phyloP scores from a whole-genome alignment of 2,888 invertebrate genomes.

The Dicranocentrus wangi region DNA sequence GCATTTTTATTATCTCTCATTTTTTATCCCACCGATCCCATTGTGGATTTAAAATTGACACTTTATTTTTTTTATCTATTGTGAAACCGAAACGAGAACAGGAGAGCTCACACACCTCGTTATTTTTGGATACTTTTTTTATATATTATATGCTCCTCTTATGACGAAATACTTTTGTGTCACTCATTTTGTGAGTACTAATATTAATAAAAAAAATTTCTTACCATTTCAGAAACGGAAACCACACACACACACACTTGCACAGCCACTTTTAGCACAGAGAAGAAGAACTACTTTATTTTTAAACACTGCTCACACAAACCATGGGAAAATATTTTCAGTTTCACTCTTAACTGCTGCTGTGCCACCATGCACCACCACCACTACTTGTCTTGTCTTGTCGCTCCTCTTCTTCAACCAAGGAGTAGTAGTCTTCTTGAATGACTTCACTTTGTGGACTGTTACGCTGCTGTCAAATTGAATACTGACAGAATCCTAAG shows the following conservation, averaged over 20 bases:
- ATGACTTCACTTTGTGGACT: conserved; percentile 9
- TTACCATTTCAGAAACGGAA: conserved; percentile 58
- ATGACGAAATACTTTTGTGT: background rate
- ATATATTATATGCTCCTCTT: background rate
- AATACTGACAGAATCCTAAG: conserved; percentile 56
- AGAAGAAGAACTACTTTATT: conserved; percentile 5
- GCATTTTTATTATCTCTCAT: background rate
- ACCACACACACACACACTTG: conserved; percentile 41
- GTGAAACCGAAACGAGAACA: conserved; percentile 23
- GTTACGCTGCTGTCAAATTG: conserved; percentile 60
- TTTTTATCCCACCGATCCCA: too few species aligned
- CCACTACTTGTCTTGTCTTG: conserved; percentile 27
- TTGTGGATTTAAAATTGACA: too few species aligned
- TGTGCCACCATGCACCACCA: too few species aligned
- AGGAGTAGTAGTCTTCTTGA: background rate
- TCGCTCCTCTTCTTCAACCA: too few species aligned
- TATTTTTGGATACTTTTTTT: too few species aligned
- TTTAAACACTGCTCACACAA: conserved; percentile 3
- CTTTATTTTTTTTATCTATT: too few species aligned
- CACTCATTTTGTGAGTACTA: background rate
- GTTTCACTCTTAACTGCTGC: conserved; percentile 45
- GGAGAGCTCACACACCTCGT: conserved; percentile 14
- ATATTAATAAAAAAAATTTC: conserved; percentile 17
- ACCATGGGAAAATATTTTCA: conserved; percentile 51
- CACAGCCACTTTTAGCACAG: too few species aligned